These are phyloP conservation scores for Druon quercuslanigerum DNA, from an alignment of 1,140 invertebrate genomes.

Conservation along the genomic window DNA sequence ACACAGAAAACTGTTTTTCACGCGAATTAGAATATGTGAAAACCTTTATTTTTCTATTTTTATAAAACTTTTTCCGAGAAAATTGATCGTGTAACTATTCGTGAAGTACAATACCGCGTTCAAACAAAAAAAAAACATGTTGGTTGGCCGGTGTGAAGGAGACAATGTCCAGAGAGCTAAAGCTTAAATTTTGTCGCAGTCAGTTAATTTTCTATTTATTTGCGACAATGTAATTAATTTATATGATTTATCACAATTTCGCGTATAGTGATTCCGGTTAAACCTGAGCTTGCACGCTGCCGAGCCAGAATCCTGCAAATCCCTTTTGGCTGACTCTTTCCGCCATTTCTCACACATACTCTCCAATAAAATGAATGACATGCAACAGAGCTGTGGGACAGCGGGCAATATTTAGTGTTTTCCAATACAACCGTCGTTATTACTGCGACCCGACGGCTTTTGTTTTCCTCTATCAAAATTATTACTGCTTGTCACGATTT, in stretches of 20 bases:
- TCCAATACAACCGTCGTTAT: conserved; percentile 61
- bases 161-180: not conserved
- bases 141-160: not conserved
- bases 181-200: not conserved
- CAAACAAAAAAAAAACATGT: not conserved
- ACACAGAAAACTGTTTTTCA: no score
- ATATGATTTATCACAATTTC: conserved; percentile 48
- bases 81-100: no score
- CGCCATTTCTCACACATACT: conserved; percentile 33
- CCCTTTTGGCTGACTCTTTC: not conserved
- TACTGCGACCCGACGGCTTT: conserved; percentile 44
- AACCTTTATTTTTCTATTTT: no score
- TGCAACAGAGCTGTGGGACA: conserved; percentile 56
- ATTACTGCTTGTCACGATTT: conserved; percentile 19
- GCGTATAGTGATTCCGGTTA: conserved; percentile 27
- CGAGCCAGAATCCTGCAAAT: conserved; percentile 1
- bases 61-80: no score
- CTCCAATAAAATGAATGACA: conserved; percentile 68
- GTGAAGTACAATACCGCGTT: no score
- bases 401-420: conserved; percentile 68
- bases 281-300: not conserved
- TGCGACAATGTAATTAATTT: conserved; percentile 46
- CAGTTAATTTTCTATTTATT: conserved; percentile 44
- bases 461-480: conserved; percentile 46
- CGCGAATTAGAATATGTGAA: no score